Base-by-base conservation (phyloP, 2,888 invertebrate species). In the Cephonodes hylas region DNA sequence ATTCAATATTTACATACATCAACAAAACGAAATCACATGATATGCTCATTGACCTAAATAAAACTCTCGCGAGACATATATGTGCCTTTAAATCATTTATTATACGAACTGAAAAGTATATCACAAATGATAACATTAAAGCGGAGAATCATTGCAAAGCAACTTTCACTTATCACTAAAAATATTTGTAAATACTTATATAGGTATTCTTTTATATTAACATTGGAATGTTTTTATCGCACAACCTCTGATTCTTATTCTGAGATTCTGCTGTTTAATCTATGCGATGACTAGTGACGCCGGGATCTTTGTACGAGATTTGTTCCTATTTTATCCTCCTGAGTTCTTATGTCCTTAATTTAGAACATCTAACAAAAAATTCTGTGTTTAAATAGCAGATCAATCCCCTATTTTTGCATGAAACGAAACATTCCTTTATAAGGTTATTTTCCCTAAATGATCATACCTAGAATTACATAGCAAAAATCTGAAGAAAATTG, bases 1-100 rank as follows among this genome's bases (percentile, higher is more conserved):
- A 82, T 84, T 81, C 76, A 84, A 84, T 88, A 89, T 89, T 85
- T 86, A 89, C 87, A 88, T 82, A 81, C 67, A 82, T 83, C 75
- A 75, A 69, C 71, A 76, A 73, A 75, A 74, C 73, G 71, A 66
- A 63, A 61, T 75, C 72, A 79, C 74, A 75, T 73, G 73, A 76
- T 72, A 77, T 70, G 69, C 68, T 64, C 66, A 61, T 58, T 69
- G 62, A 63, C 63, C 68, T 64, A 66, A 63, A 66, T 66, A 56
- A 60, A 60, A 18, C 53, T 31, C 27, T 15, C 18, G 18, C 18
- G 18, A 18, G 18, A 31, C 13, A 31, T 5, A 53, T 27, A 53
- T 31, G 31, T 53, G 27, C 27, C 8, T 15, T 48, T 48, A 27
- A 27, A 45, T 20, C 45, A 22, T 27, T 22, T 60, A 53, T 42